Evolutionary conservation across 53 echinoderm and acorn worm genomes (phyloP).

Genomic region (Crossaster papposus): DNA sequence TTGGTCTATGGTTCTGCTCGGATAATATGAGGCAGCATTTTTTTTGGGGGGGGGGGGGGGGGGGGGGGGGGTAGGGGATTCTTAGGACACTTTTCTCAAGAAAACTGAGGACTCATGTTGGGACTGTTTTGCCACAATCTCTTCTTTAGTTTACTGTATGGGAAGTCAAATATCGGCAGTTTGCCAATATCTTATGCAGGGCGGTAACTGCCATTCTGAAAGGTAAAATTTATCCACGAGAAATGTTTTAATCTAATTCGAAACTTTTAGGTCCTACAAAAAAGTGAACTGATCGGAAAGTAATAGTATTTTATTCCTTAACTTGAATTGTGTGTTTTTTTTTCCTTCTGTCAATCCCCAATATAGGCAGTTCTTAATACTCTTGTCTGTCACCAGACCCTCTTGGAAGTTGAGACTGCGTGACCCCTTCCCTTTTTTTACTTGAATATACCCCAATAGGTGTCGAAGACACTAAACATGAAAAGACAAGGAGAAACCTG

Average conservation of each 20-base stretch:
- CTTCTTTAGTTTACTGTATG: neutral
- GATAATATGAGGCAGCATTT: conserved; percentile 10
- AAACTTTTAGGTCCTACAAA: too few relatives aligned
- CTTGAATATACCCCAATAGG: neutral
- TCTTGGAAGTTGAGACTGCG: conserved; percentile 6
- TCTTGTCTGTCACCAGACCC: neutral
- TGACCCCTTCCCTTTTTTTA: neutral
- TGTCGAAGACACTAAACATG: neutral
- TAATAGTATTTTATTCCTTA: neutral
- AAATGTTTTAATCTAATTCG: too few relatives aligned
- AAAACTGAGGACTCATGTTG: neutral
- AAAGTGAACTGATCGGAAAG: neutral
- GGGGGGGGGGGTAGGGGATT: neutral
- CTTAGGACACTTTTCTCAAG: neutral
- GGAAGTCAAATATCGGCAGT: too few relatives aligned
- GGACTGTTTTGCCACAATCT: neutral
- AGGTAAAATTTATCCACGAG: too few relatives aligned
- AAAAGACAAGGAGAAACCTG: neutral
- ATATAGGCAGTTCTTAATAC: neutral
- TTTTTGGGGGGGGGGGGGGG: too few relatives aligned
- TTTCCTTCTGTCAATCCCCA: neutral
- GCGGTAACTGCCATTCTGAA: too few relatives aligned
- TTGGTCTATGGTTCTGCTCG: conserved; percentile 1
- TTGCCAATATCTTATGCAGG: too few relatives aligned
- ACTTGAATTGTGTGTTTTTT: neutral